Evolutionary conservation across 1,140 invertebrate species (phyloP), one percentile per base, ranked within the genome.

Genomic region (Euwallacea fornicatus): DNA sequence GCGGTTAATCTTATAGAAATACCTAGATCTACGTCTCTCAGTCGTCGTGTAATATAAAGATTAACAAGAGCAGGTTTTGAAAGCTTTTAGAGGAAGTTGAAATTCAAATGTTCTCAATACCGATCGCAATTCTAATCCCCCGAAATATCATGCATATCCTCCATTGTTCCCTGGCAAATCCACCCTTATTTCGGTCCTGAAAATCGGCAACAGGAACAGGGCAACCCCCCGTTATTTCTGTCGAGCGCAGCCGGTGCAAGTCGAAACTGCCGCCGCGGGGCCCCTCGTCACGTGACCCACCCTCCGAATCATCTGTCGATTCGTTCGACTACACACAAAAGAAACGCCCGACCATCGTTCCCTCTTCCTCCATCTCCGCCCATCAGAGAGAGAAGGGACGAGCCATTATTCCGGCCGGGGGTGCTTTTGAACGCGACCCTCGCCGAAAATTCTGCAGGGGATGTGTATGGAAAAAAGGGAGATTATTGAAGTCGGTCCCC

Each of bases 241-340:
- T 61, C 59, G 58, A 13, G 50, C 41, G 33, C 60, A 70, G 68
- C 68, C 67, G 60, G 68, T 70, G 68, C 61, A 50, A 46, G 41
- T 42, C 43, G 46, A 42, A 62, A 54, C 21, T 33, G 21, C 21
- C 55, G 15, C 10, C 67, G 7, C 43, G 41, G 21, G 21, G 10
- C 54, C 62, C 16, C 21, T 65, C 58, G 68, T 70, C 68, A 70
- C 68, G 68, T 64, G 68, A 70, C 11, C 68, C 68, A 54, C 60
- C 59, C 66, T 67, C 66, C 56, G 42, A 55, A 63, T 69, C 67
- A 69, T 69, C 58, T 69, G 67, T 69, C 58, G 67, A 62, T 66
- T 56, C 47, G 64, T 66, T 55, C 50, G 54, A 44, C 50, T 59
- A 47, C 15, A 47, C 33, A 66, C 55, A 67, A 67, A 67, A 67